Percentiles rank a stretch among this genome's conserved stretches.
Evolutionary conservation across 2,888 invertebrate genomes (phyloP).

Genomic region (Eupithecia vulgata): DNA sequence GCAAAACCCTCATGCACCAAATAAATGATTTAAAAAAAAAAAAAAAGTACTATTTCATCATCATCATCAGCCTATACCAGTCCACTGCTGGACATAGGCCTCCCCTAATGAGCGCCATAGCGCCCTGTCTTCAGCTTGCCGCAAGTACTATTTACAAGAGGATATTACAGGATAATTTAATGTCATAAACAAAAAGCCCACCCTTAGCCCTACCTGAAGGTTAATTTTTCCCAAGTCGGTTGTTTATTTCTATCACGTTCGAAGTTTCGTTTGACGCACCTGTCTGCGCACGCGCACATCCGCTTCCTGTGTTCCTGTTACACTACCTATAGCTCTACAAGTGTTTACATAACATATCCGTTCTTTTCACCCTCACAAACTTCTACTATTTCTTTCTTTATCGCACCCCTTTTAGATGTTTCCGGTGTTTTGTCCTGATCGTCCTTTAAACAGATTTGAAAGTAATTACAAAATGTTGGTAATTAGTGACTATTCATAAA

Average conservation of each 20-base stretch:
- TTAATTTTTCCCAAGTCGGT: slow-evolving; percentile 4
- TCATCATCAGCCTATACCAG: no score
- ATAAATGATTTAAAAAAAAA: no score
- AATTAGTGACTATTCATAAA: slow-evolving; percentile 25
- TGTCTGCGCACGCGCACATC: slow-evolving; percentile 68
- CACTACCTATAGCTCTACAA: slow-evolving; percentile 46
- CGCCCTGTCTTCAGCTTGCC: no score
- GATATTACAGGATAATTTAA: background rate
- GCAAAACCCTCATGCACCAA: no score
- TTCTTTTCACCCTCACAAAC: slow-evolving; percentile 56
- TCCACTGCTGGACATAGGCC: no score
- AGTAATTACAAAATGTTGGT: slow-evolving; percentile 29
- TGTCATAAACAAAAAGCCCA: background rate
- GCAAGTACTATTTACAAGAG: no score
- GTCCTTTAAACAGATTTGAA: slow-evolving; percentile 23
- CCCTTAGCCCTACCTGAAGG: slow-evolving; percentile 1
- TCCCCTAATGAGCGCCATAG: no score
- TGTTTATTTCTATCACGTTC: slow-evolving; percentile 52
- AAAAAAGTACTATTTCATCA: no score
- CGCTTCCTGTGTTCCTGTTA: slow-evolving; percentile 74
- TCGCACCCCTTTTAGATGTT: slow-evolving; percentile 52
- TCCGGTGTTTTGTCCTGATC: slow-evolving; percentile 50
- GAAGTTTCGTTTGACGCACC: slow-evolving; percentile 62
- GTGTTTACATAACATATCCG: slow-evolving; percentile 31
- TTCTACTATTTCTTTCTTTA: slow-evolving; percentile 70